Evolutionary conservation across 2,113 vertebrate genomes (phyloP).

Genomic region (Isurus oxyrinchus): DNA sequence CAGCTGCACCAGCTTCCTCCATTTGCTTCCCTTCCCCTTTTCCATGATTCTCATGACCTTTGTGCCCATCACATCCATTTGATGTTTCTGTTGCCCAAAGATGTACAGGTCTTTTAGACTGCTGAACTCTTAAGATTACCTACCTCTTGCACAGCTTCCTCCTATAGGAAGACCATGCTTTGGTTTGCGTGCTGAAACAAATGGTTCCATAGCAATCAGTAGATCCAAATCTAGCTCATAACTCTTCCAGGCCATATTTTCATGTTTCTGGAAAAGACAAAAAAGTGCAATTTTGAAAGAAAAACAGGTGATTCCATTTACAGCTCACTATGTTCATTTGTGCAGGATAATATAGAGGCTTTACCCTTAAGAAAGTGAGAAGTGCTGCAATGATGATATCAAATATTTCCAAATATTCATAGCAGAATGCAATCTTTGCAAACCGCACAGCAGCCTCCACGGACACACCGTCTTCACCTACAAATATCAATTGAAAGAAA

Average conservation of each 20-base stretch:
- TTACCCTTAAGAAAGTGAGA: constrained; percentile 69
- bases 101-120: background rate
- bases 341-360: background rate
- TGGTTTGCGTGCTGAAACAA: constrained; percentile 58
- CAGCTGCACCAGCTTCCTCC: background rate
- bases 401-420: constrained; percentile 73
- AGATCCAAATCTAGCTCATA: constrained; percentile 70
- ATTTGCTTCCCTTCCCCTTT: background rate
- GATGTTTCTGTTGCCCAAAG: background rate
- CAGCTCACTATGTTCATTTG: background rate
- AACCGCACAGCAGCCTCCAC: constrained; percentile 71
- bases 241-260: constrained; percentile 60
- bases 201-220: constrained; percentile 58
- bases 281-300: background rate
- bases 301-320: background rate
- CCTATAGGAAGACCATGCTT: background rate
- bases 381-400: constrained; percentile 56
- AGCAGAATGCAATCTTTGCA: constrained; percentile 75
- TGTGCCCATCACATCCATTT: background rate
- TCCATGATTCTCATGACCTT: background rate
- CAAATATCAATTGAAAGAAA: constrained; percentile 41
- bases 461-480: constrained; percentile 67
- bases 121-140: background rate
- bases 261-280: constrained; percentile 56
- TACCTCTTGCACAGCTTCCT: constrained; percentile 2